Evolutionary conservation across 2,888 invertebrate species (phyloP).

Genomic region (Aleiodes testaceus): DNA sequence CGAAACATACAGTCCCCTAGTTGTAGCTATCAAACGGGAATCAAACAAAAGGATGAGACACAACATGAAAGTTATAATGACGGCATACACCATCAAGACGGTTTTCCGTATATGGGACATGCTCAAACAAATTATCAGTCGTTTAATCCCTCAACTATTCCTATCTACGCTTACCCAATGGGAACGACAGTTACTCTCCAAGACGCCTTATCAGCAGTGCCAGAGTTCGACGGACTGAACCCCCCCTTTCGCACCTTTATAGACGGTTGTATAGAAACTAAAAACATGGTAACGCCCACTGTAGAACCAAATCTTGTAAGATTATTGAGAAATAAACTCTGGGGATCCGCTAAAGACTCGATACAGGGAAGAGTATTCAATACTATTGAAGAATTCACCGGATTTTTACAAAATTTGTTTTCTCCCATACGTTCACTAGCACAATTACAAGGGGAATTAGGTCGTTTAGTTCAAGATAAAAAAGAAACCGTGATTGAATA

Average conservation of each 20-base stretch:
- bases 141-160: too few species aligned
- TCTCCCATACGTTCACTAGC: background rate
- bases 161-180: too few species aligned
- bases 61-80: too few species aligned
- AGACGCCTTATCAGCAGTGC: conserved; percentile 1
- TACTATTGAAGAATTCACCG: background rate
- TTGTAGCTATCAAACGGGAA: too few species aligned
- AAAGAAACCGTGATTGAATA: background rate
- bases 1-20: too few species aligned
- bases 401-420: background rate
- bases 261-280: background rate
- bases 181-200: too few species aligned
- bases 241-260: background rate
- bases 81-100: too few species aligned
- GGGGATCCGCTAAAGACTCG: background rate
- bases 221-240: background rate
- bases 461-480: background rate
- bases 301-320: background rate
- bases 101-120: too few species aligned
- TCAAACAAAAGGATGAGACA: too few species aligned
- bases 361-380: background rate
- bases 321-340: background rate
- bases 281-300: background rate
- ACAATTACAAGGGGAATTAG: conserved; percentile 14
- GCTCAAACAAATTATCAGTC: too few species aligned